Evolutionary conservation across 2,888 invertebrate species (phyloP), one percentile per base, ranked within the genome.

Genomic region (Nomada ferruginata): DNA sequence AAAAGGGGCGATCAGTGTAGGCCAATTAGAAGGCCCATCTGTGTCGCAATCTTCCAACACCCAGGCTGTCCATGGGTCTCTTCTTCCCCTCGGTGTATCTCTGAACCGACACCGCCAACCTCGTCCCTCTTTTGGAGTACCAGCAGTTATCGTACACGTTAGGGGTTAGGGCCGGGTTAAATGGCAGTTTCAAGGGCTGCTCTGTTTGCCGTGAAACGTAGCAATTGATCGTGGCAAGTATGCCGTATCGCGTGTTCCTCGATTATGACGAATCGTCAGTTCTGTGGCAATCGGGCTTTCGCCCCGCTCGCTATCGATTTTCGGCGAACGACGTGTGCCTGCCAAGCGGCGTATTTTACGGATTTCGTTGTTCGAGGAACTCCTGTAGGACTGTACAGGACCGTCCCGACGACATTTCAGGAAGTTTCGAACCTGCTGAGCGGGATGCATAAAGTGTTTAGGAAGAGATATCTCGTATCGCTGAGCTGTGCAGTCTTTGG

Each of bases 51-150:
- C 42, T n/a, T n/a, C 13, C 11, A 23, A 36, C 10, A 36, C 36
- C 15, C 66, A 5, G 4, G 23, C 18, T 29, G 2, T 59, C 69
- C 50, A 71, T 50, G 70, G 70, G 9, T 47, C 60, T 71, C 70
- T 36, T 50, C n/a, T 36, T 42, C 55, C 1, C 20, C 11, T 2
- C 4, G 23, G 42, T 26, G 36, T 23, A 23, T 57, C 66, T 0
- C 11, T 7, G 3, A 59, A 47, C 53, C 18, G 11, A 9, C 2
- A 10, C 29, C 42, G 11, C 26, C 53, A 64, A 20, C n/a, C 63
- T 59, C 26, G 36, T 64, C 42, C 29, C 55, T 66, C 68, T 63
- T 71, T 80, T 80, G 81, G 82, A 82, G 82, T 82, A 82, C 82
- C 80, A 7, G 20, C 63, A 61, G 70, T 82, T 66, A 71, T 71